Conservation (phyloP, 2,888 invertebrate genomes). For the Athalia cordata region DNA sequence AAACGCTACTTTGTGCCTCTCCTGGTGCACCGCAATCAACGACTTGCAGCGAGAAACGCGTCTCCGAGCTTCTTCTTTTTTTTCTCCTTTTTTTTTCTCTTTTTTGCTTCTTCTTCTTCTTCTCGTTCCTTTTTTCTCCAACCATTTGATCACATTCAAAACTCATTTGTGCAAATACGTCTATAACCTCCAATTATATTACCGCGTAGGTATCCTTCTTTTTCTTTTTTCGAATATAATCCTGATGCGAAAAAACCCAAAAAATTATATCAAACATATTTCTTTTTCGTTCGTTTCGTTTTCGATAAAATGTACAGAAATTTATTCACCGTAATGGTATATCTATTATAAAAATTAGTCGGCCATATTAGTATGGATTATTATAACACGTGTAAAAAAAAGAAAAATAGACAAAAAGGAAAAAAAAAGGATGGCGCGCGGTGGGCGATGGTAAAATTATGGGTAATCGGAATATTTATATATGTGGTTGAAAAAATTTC, state of each 20-base stretch:
- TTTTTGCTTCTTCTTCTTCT: no score
- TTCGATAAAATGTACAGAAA: no score
- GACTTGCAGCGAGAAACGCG: neutral
- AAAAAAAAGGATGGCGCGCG: constrained; percentile 34
- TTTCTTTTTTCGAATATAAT: no score
- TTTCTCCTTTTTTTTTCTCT: neutral
- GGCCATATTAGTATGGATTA: constrained; percentile 15
- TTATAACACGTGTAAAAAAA: constrained; percentile 24
- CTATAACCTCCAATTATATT: no score
- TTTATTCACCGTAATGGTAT: neutral
- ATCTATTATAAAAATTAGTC: constrained; percentile 17
- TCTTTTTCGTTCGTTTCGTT: no score
- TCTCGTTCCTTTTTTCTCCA: no score
- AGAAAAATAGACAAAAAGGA: neutral
- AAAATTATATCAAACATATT: no score
- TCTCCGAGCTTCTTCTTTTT: neutral
- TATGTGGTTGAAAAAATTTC: constrained; percentile 48
- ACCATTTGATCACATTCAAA: no score
- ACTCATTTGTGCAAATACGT: no score
- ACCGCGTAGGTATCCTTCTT: no score
- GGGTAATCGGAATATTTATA: constrained; percentile 32
- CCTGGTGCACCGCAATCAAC: constrained; percentile 25
- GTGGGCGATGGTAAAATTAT: constrained; percentile 34
- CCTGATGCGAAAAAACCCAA: no score
- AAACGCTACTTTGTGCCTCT: constrained; percentile 62